These are phyloP conservation scores for Bagarius yarrelli DNA, from an alignment of 2,113 vertebrate genomes.

Conservation along the genomic window DNA sequence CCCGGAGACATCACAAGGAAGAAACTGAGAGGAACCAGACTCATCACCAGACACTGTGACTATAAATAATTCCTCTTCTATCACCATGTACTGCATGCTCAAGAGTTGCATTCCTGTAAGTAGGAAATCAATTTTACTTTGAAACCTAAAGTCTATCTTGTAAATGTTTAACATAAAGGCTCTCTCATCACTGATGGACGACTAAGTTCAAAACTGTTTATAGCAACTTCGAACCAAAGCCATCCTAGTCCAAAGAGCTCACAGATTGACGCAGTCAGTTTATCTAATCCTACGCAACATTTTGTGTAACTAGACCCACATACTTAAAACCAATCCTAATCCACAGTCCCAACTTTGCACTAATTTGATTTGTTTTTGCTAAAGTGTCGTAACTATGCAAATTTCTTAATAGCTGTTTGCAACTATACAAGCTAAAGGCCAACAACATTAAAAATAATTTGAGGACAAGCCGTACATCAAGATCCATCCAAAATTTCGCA, in stretches of 20 bases:
- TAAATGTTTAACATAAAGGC: too few species aligned
- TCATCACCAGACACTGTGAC: too few species aligned
- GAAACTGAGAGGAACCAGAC: too few species aligned
- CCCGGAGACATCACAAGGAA: too few species aligned
- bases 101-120: too few species aligned
- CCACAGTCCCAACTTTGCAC: background rate
- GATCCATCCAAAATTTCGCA: background rate
- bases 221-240: too few species aligned
- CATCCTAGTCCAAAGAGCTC: background rate
- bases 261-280: background rate
- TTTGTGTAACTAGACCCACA: background rate
- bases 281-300: background rate
- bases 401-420: background rate
- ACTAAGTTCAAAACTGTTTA: too few species aligned
- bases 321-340: slow-evolving; percentile 12
- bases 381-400: background rate
- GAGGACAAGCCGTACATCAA: background rate
- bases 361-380: background rate
- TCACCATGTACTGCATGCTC: too few species aligned
- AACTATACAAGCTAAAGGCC: background rate
- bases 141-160: too few species aligned
- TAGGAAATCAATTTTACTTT: too few species aligned
- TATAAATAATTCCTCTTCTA: too few species aligned
- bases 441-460: background rate
- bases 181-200: too few species aligned